Evolutionary conservation across 2,888 invertebrate genomes (phyloP).

Genomic region (Drosophila neotestacea): DNA sequence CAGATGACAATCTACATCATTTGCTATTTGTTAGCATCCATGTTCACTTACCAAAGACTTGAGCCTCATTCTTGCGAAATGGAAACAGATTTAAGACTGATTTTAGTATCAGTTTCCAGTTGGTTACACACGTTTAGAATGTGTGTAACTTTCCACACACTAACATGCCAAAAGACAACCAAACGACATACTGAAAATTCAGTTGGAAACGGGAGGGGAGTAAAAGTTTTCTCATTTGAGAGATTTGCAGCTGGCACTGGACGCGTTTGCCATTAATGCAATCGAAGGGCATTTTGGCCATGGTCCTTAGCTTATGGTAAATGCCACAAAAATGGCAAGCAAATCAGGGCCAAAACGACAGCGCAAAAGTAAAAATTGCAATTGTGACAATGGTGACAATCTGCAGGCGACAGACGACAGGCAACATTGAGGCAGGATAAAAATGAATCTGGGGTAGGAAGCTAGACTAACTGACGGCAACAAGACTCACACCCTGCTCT

Average conservation of each 20-base stretch:
- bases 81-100: constrained; percentile 15
- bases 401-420: constrained; percentile 73
- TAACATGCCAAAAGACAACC: constrained; percentile 15
- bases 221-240: constrained; percentile 74
- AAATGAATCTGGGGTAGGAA: constrained; percentile 16
- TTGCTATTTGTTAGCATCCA: background rate
- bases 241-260: constrained; percentile 71
- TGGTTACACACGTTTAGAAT: constrained; percentile 27
- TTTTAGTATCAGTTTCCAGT: constrained; percentile 40
- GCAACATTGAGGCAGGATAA: constrained; percentile 23
- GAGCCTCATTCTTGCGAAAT: too few relatives aligned
- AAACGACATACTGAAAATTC: constrained; percentile 38
- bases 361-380: constrained; percentile 68
- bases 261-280: constrained; percentile 63
- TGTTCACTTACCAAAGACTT: background rate
- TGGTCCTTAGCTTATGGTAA: constrained; percentile 59
- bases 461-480: constrained; percentile 69
- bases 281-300: constrained; percentile 71
- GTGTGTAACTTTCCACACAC: constrained; percentile 19
- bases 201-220: background rate
- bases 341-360: constrained; percentile 67
- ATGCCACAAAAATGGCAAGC: constrained; percentile 76
- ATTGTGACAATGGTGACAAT: constrained; percentile 81
- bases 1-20: background rate
- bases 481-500: background rate